Base-by-base conservation (phyloP, 23 tunicate genomes). In the Aplidium turbinatum region DNA sequence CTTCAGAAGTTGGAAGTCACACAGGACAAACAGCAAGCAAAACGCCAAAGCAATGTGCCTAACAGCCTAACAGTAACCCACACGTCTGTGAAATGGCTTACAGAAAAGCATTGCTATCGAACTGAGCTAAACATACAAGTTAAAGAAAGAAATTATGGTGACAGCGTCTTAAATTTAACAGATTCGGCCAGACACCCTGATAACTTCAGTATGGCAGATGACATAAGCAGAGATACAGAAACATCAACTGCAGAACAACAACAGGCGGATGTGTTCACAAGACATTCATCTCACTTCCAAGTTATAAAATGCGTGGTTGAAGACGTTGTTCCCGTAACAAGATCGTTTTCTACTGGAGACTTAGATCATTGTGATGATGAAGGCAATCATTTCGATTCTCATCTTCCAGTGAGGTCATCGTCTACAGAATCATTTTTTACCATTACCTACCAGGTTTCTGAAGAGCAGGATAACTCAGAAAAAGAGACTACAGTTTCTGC, bases 351-450 rank as follows among this genome's bases (percentile, higher is more conserved):
- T 1, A 70, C 76, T 3, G 19, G 38, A 4, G 47, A 47, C 16
- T 13, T 70, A 29, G 76, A 70, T 23, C 13, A 36, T 3, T 36
- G 26, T 21, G 5, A 36, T 28, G 50, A 36, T n/a, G n/a, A n/a
- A n/a, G n/a, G n/a, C n/a, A n/a, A n/a, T n/a, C n/a, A n/a, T n/a
- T n/a, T n/a, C n/a, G n/a, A 16, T 35, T 6, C 26, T 4, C 25
- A 27, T 4, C 3, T 4, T 36, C 22, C 19, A 38, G 19, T 47
- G 3, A 28, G 76, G 26, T 24, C 76, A 5, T 47, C 58, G 2
- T 70, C 76, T 5, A 36, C 6, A 18, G 76, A 70, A 16, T 70
- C 76, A 21, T 70, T 47, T 47, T 70, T 70, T 31, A 70, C 76
- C 18, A 47, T 70, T 9, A 48, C 58, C 11, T 70, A 58, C 36